These are phyloP conservation scores for Drosophila formosana DNA, from an alignment of 2,888 invertebrate genomes.

Conservation along the genomic window DNA sequence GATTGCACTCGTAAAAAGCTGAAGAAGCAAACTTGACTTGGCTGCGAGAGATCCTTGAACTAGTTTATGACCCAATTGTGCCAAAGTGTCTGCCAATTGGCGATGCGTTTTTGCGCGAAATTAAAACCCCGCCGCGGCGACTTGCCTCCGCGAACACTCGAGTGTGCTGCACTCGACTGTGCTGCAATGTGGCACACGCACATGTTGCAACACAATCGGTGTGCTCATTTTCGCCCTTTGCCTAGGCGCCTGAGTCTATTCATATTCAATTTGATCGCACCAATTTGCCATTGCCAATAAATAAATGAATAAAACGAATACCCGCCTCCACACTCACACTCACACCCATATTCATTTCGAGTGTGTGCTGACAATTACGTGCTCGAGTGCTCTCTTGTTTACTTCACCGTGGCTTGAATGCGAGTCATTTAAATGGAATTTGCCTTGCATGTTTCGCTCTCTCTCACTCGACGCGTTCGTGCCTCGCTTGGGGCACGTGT, in stretches of 20 bases:
- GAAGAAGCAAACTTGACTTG: slow-evolving; percentile 33
- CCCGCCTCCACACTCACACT: too few species aligned
- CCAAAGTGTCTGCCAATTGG: slow-evolving; percentile 76
- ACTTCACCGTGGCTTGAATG: background rate
- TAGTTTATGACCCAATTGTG: slow-evolving; percentile 80
- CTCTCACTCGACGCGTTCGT: slow-evolving; percentile 23
- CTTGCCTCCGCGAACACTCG: background rate
- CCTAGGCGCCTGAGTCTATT: slow-evolving; percentile 18
- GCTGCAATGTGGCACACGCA: slow-evolving; percentile 46
- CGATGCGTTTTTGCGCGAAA: slow-evolving; percentile 59
- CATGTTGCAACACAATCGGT: slow-evolving; percentile 41
- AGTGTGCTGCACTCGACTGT: slow-evolving; percentile 17
- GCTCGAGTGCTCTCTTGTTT: slow-evolving; percentile 26
- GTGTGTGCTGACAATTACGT: slow-evolving; percentile 38
- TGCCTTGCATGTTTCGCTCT: slow-evolving; percentile 23
- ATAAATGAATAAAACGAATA: slow-evolving; percentile 43
- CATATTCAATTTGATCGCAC: slow-evolving; percentile 55
- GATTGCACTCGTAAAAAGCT: background rate
- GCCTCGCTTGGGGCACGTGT: slow-evolving; percentile 33
- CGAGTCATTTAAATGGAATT: slow-evolving; percentile 63
- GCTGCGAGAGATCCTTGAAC: slow-evolving; percentile 70
- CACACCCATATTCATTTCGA: background rate
- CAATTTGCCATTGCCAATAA: slow-evolving; percentile 58
- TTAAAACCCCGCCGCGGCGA: too few species aligned
- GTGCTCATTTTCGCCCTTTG: slow-evolving; percentile 13